Conservation (phyloP, 2,888 invertebrate species). For the Tolmerus cingulatus region DNA sequence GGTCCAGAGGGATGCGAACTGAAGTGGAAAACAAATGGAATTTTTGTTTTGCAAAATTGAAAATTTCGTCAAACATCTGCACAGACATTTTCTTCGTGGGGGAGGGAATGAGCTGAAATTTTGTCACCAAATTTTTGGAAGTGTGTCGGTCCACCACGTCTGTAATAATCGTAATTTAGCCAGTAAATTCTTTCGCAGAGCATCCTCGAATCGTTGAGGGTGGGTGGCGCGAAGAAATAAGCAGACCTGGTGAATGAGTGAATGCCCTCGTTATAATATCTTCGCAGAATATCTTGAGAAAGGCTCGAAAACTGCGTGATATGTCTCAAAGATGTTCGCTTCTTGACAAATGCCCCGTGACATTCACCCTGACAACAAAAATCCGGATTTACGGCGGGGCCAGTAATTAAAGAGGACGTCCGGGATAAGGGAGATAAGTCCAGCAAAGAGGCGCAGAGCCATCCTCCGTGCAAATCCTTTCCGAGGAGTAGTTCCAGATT, state of each 20-base stretch:
- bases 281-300: neutral
- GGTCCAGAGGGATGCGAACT: neutral
- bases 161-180: neutral
- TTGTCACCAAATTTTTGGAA: neutral
- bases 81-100: neutral
- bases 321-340: neutral
- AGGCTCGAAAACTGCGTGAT: neutral
- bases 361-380: constrained; percentile 8
- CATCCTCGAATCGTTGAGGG: neutral
- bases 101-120: neutral
- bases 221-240: neutral
- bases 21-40: neutral
- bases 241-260: neutral
- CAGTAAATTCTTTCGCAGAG: neutral
- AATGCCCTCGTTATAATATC: neutral
- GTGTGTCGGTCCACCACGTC: neutral
- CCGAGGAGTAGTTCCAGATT: neutral
- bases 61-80: neutral
- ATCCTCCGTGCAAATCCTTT: neutral
- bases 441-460: neutral
- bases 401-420: constrained; percentile 19
- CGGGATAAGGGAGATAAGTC: constrained; percentile 7
- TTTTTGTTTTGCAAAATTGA: neutral
- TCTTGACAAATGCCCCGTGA: neutral
- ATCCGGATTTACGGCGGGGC: neutral